Conservation (phyloP, 2,888 invertebrate genomes). For the Kuschelorhynchus macadamiae region DNA sequence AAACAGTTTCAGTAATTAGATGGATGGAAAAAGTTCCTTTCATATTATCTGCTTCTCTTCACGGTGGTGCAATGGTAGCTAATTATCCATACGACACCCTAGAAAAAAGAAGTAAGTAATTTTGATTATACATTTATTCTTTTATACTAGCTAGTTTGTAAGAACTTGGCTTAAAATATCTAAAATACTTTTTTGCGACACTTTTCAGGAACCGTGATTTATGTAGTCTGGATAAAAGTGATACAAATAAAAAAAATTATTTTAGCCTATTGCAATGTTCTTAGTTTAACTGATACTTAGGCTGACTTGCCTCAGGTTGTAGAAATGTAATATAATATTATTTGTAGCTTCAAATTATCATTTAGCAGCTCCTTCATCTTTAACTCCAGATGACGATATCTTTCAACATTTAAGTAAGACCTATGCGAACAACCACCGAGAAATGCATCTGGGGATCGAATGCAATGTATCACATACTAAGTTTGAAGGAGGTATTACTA, state of each 20-base stretch:
- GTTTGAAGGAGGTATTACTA: conserved; percentile 75
- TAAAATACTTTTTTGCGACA: too few species aligned
- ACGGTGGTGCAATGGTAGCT: conserved; percentile 78
- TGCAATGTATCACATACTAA: conserved; percentile 64
- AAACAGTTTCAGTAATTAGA: conserved; percentile 73
- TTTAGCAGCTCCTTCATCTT: conserved; percentile 55
- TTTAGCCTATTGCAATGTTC: too few species aligned
- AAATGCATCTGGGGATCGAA: conserved; percentile 71
- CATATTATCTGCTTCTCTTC: conserved; percentile 76
- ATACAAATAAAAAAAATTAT: too few species aligned
- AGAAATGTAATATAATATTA: too few species aligned
- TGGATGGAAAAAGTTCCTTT: conserved; percentile 75
- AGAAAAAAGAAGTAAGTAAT: conserved; percentile 63
- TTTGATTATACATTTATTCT: not conserved
- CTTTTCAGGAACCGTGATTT: too few species aligned
- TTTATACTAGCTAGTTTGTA: too few species aligned
- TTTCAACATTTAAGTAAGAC: conserved; percentile 72
- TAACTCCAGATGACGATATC: conserved; percentile 77
- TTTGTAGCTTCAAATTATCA: conserved; percentile 27
- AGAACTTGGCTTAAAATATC: too few species aligned
- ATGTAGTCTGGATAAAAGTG: too few species aligned
- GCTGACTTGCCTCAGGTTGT: too few species aligned
- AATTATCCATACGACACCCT: conserved; percentile 79
- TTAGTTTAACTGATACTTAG: too few species aligned
- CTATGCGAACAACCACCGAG: conserved; percentile 73